These are phyloP conservation scores for Goniozus legneri DNA, from an alignment of 1,140 invertebrate species.

Conservation along the genomic window DNA sequence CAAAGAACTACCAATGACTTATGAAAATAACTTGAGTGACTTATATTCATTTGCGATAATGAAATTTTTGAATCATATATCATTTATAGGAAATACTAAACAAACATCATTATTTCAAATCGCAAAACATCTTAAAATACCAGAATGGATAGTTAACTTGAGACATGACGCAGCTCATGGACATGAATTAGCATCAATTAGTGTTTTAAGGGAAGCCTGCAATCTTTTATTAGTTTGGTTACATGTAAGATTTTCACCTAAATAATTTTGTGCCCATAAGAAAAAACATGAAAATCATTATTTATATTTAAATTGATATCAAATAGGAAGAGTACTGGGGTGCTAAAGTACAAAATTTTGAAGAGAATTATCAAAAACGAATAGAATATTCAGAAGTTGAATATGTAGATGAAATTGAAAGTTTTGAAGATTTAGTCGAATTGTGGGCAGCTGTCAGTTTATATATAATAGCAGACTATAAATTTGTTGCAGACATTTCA, in stretches of 20 bases:
- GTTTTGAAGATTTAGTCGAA: conserved; percentile 36
- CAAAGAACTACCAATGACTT: conserved; percentile 32
- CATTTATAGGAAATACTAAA: conserved; percentile 52
- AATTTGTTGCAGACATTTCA: conserved; percentile 30
- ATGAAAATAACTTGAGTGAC: conserved; percentile 54
- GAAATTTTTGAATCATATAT: conserved; percentile 62
- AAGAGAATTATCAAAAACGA: conserved; percentile 21
- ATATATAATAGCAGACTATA: conserved; percentile 36
- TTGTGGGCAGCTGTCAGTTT: conserved; percentile 42
- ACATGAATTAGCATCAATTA: conserved; percentile 57
- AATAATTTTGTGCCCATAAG: background rate
- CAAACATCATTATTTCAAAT: conserved; percentile 57
- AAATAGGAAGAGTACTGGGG: conserved; percentile 46
- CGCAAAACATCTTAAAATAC: conserved; percentile 58
- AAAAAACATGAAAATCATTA: background rate
- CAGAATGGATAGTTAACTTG: conserved; percentile 65
- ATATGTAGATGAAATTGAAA: conserved; percentile 21
- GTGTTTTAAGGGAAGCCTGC: conserved; percentile 56
- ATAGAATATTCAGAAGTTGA: conserved; percentile 13
- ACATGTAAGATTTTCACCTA: conserved; percentile 50
- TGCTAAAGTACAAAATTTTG: conserved; percentile 23
- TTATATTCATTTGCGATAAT: conserved; percentile 63
- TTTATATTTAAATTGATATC: conserved; percentile 11
- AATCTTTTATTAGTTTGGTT: conserved; percentile 60
- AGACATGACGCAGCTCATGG: conserved; percentile 65